Evolutionary conservation across 2,113 vertebrate genomes (phyloP), one percentile per base, ranked within the genome.

Genomic region (Geococcyx californianus): DNA sequence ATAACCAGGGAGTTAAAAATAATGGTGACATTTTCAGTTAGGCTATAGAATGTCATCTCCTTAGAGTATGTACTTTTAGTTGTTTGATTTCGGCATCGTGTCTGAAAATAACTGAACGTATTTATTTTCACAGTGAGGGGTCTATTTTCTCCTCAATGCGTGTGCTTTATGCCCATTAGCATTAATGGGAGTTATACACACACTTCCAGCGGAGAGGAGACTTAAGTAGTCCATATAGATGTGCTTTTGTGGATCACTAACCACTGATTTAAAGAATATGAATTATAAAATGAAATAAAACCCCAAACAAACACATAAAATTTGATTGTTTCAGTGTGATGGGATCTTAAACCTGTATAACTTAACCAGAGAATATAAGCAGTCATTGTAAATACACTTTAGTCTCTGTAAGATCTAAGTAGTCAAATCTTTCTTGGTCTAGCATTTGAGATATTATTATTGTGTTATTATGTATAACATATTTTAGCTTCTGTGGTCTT

Each of bases 81-180:
- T 97, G 91, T 97, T 97, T 97, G 95, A 97, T 97, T 97, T 98
- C 38, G 19, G 91, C 91, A 94, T 94, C 68, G 6, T 96, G 84
- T 96, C 92, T 96, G 94, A 95, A 97, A 97, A 97, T 95, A 97
- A 97, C 90, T 68, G 91, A 96, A 96, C 97, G 95, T 91, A 66
- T 97, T 97, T 97, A 98, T 98, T 98, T 98, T 98, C 98, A 97
- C 98, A 98, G 98, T 75, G 52, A 97, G 97, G 89, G 97, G 97
- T 96, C 97, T 97, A 91, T 97, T 98, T 97, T 95, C 97, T 96
- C 90, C 86, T 92, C 93, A 47, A 40, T 94, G 77, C 84, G 1
- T 95, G 92, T 97, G 95, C 91, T 96, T 96, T 97, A 84, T 79
- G 94, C 67, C 93, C 75, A 97, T 98, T 97, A 98, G 92, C 95